These are phyloP conservation scores for Falcunculus frontatus DNA, from an alignment of 2,113 vertebrate genomes.

Conservation along the genomic window DNA sequence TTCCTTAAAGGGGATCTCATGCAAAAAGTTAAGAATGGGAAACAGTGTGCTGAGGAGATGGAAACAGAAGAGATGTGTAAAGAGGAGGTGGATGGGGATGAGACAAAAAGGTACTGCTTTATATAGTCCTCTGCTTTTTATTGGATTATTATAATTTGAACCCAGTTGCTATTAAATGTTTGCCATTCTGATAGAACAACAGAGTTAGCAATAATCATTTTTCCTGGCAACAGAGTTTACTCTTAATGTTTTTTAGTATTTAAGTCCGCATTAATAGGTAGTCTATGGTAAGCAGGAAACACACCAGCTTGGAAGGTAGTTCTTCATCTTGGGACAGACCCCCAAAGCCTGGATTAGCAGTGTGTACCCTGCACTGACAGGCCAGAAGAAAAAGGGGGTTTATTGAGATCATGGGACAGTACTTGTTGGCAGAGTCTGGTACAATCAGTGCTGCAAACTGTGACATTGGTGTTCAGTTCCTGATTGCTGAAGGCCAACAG, in stretches of 20 bases:
- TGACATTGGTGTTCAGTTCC: neutral
- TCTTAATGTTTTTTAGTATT: neutral
- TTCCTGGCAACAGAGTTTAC: neutral
- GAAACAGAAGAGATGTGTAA: constrained; percentile 29
- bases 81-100: constrained; percentile 26
- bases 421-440: neutral
- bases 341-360: neutral
- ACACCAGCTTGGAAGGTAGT: neutral
- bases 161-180: neutral
- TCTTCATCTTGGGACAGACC: neutral
- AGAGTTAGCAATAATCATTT: neutral
- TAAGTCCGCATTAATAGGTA: neutral
- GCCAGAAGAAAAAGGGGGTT: neutral
- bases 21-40: constrained; percentile 57
- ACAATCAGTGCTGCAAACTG: neutral
- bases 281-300: neutral
- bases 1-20: constrained; percentile 76
- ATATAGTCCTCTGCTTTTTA: neutral
- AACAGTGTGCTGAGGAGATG: constrained; percentile 60
- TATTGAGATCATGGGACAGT: neutral
- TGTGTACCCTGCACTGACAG: neutral
- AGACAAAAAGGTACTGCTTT: constrained; percentile 63
- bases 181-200: neutral
- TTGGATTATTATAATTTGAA: neutral
- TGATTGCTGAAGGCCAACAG: neutral